Evolutionary conservation across 1,140 invertebrate genomes (phyloP).

Genomic region (Diorhabda carinulata): DNA sequence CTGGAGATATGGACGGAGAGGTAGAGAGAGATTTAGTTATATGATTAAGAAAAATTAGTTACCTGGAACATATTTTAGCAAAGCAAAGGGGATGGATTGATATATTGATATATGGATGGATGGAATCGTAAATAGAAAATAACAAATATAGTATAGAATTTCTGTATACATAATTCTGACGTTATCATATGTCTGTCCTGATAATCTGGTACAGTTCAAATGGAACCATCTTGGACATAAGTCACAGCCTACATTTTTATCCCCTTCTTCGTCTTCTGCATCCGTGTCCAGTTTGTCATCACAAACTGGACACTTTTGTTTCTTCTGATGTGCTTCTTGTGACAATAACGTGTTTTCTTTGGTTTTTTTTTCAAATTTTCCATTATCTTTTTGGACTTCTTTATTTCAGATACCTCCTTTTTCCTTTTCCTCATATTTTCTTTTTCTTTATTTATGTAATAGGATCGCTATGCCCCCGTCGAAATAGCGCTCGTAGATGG

Average conservation of each 20-base stretch:
- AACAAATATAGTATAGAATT: no score
- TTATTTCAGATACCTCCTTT: not conserved
- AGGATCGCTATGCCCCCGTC: not conserved
- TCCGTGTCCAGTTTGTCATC: conserved; percentile 10
- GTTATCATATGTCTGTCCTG: not conserved
- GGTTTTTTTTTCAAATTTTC: not conserved
- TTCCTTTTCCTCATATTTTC: not conserved
- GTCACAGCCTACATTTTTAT: conserved; percentile 25
- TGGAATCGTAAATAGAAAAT: no score
- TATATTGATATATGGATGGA: no score
- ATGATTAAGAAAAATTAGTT: no score
- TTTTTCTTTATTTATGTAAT: conserved; percentile 4
- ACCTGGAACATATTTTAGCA: no score
- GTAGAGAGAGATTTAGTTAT: no score
- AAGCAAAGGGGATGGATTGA: no score
- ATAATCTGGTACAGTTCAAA: conserved; percentile 21
- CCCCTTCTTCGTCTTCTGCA: conserved; percentile 13
- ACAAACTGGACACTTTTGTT: not conserved
- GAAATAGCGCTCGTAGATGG: not conserved
- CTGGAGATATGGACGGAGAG: no score
- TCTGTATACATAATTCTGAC: no score
- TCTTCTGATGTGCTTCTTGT: not conserved
- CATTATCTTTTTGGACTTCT: not conserved
- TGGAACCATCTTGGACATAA: conserved; percentile 19
- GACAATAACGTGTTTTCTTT: not conserved